Base-by-base conservation (phyloP, 1,140 invertebrate genomes). In the Trichomalopsis sarcophagae region DNA sequence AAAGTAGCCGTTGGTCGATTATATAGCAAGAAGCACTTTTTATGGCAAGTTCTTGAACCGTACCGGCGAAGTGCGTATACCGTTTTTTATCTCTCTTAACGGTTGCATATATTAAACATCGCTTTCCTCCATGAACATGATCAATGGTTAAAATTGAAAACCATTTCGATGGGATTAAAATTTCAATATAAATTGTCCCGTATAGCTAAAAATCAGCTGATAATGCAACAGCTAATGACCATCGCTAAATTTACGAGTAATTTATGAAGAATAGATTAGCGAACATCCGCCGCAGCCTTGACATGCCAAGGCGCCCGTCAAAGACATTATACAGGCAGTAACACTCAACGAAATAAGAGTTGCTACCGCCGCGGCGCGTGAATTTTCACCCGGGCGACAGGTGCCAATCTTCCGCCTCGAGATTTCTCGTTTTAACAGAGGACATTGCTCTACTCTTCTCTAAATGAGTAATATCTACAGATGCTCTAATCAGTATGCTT, bases 301-400 rank as follows among this genome's bases (percentile, higher is more conserved):
- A 71, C 14, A 71, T 33, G 68, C 68, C 17, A 71, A 71, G 27
- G 21, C 2, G 6, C 13, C 68, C 13, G 23, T 27, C 68, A 6
- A 5, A 27, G 23, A n/a, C 17, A 2, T 62, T 44, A 44, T 44
- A 44, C 6, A 0, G 21, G 17, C 55, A 62, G 21, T 62, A 62
- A 50, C 47, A 50, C 55, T 21, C 17, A 62, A 62, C 6, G 55
- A 62, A 62, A 62, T 21, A 62, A 62, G 6, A 62, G 17, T n/a
- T 62, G 55, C 55, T 17, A n/a, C 55, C 6, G 55, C 6, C 21
- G 55, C 6, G 21, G 17, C 68, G 76, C 62, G 74, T 81, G 86
- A 50, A 74, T 84, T 87, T 87, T 88, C 85, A 82, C 86, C 14
- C 75, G 62, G 71, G 78, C 85, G 73, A 86, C 86, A 89, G 86